Base-by-base conservation (phyloP, 2,888 invertebrate species). In the Parochlus steinenii region DNA sequence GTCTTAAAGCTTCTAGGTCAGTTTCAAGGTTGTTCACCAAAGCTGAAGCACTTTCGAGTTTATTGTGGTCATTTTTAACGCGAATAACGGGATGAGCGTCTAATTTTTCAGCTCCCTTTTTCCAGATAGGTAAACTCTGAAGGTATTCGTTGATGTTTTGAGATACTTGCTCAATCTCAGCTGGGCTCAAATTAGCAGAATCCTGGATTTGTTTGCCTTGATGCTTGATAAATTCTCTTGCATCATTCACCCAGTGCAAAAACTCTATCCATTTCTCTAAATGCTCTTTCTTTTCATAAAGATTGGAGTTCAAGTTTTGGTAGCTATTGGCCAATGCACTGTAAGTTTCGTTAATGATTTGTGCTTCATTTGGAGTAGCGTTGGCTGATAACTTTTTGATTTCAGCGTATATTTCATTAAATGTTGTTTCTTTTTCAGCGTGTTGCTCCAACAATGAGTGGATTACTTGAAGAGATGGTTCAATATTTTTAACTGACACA, bases 241-340 rank as follows among this genome's bases (percentile, higher is more conserved):
- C 73, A 43, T 85, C 83, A 34, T 76, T 73, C 45, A 79, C 74
- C 79, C 83, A 85, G 45, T 74, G 77, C 6, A 83, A 56, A 17
- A 89, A 64, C 46, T 85, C 83, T 0, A 72, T 71, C 85, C 89
- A 86, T 48, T 79, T 80, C 49, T 83, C 78, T 17, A 87, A 54
- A 4, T 74, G 67, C 1, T 63, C 63, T 51, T 79, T 81, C 54
- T 81, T 82, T 45, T 74, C 70, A 45, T 72, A 67, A 43, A 87
- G 65, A 44, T 74, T 72, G 24, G 70, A 71, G 49, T 81, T 80
- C 23, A 86, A 63, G 7, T 71, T 66, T 56, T 83, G 78, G 48
- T 83, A 89, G 47, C 77, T 74, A 28, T 73, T 67, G 11, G 80
- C 77, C 33, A 89, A 62, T 15, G 71, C 68, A 0, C 77, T 73